These are phyloP conservation scores for Hesperophylax magnus DNA, from an alignment of 1,140 invertebrate genomes.

Conservation along the genomic window DNA sequence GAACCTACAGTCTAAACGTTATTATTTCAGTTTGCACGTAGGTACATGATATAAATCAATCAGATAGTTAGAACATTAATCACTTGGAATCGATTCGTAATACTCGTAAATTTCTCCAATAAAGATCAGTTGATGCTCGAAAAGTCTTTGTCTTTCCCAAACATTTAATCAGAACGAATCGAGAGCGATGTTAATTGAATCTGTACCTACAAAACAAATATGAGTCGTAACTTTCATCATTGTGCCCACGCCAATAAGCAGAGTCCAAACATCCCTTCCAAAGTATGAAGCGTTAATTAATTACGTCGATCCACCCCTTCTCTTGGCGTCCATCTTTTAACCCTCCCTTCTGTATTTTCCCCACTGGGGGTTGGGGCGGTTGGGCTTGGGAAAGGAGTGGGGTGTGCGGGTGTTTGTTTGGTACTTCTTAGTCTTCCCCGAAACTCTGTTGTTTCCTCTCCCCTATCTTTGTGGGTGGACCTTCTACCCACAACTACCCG, in stretches of 20 bases:
- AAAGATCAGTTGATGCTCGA: no score
- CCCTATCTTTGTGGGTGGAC: slow-evolving; percentile 30
- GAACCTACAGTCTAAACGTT: no score
- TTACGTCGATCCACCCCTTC: slow-evolving; percentile 53
- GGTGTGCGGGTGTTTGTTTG: slow-evolving; percentile 26
- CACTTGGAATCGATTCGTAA: no score
- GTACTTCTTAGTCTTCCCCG: slow-evolving; percentile 54
- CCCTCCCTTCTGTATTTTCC: slow-evolving; percentile 21
- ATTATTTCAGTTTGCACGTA: no score
- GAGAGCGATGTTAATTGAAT: not conserved
- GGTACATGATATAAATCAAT: no score
- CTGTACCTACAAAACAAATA: slow-evolving; percentile 3
- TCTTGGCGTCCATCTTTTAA: slow-evolving; percentile 54
- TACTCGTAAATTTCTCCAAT: no score
- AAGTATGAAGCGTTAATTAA: slow-evolving; percentile 55
- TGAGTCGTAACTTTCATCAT: not conserved
- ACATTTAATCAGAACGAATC: no score
- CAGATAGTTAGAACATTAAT: no score
- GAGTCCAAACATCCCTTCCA: slow-evolving; percentile 18
- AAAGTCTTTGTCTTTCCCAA: no score
- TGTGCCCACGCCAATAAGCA: slow-evolving; percentile 13
- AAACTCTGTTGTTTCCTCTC: slow-evolving; percentile 50
- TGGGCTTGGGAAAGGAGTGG: not conserved
- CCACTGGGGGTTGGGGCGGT: slow-evolving; percentile 2
- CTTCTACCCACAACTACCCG: not conserved